These are phyloP conservation scores for Hyaena hyaena DNA, from an alignment of 2,113 vertebrate genomes.

Conservation along the genomic window DNA sequence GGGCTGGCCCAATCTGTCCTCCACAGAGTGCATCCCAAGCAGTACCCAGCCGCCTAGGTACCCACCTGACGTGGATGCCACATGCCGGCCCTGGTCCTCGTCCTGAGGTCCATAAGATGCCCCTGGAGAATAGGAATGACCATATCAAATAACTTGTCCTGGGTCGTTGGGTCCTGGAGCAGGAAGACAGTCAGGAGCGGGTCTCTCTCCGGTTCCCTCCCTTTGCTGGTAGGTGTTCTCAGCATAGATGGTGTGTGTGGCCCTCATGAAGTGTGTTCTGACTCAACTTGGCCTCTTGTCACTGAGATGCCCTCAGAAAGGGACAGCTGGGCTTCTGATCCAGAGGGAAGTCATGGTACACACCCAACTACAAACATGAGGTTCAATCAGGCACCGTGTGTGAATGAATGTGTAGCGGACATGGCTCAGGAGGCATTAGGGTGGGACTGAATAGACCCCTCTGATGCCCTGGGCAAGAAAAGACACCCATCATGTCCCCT, in stretches of 20 bases:
- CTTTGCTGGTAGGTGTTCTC: neutral
- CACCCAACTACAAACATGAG: neutral
- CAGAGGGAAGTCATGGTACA: neutral
- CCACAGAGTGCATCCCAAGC: neutral
- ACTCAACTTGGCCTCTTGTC: neutral
- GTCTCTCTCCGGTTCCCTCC: neutral
- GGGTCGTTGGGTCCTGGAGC: neutral
- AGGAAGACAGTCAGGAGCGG: neutral
- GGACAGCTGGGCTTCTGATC: neutral
- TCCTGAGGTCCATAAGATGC: neutral
- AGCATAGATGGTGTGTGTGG: neutral
- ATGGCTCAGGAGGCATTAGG: neutral
- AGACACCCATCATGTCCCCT: neutral
- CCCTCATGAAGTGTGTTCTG: neutral
- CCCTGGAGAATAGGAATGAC: neutral
- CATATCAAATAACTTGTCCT: neutral
- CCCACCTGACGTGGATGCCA: neutral
- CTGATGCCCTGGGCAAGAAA: neutral
- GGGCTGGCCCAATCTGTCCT: neutral
- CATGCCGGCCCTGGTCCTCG: rapidly evolving
- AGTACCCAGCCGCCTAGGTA: neutral
- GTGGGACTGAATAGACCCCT: neutral
- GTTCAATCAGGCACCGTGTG: neutral
- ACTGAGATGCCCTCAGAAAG: neutral
- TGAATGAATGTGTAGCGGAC: neutral